Evolutionary conservation across 2,797 vertebrate species (phyloP), one percentile per base, ranked within the genome.

Genomic region (Podargus strigoides): DNA sequence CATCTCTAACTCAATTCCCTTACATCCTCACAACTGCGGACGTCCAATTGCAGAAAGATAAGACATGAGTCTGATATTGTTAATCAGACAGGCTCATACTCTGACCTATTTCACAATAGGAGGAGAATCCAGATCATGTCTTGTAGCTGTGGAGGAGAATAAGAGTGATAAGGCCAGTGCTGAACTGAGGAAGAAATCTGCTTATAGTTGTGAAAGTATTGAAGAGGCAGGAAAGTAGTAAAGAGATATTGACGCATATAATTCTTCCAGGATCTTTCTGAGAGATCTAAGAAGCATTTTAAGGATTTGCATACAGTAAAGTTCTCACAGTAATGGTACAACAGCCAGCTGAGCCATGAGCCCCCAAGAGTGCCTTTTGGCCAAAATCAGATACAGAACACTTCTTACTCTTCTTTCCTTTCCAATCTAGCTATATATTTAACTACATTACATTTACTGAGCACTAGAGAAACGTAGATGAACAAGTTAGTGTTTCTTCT

Each of bases 1-100:
- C 88, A 93, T 93, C 30, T 62, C 50, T 93, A 81, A 82, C 46
- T 93, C 50, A 85, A 87, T 96, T 92, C 67, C 21, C 58, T 74
- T 93, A 44, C 19, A 58, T 72, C 34, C 59, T 68, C 52, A 60
- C 91, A 93, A 80, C 23, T 19, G 39, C 78, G 11, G 81, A 34
- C 81, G 67, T 89, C 81, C 78, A 92, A 10, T 5, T 58, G 64
- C 46, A 77, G 86, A 84, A 50, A 70, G 27, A 30, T 78, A 73
- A 90, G 73, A 76, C 72, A 50, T 4, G 37, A 95, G 42, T 83
- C 75, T 68, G 87, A 66, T 91, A 50, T 19, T 78, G 72, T 67
- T 86, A 78, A 93, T 93, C 69, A 97, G 88, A 55, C 26, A 49
- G 41, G 60, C 78, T 87, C 24, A 10, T 30, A 83, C 26, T 10